phyloP scores from a whole-genome alignment of 1,140 invertebrate species.

The Drosophila auraria region DNA sequence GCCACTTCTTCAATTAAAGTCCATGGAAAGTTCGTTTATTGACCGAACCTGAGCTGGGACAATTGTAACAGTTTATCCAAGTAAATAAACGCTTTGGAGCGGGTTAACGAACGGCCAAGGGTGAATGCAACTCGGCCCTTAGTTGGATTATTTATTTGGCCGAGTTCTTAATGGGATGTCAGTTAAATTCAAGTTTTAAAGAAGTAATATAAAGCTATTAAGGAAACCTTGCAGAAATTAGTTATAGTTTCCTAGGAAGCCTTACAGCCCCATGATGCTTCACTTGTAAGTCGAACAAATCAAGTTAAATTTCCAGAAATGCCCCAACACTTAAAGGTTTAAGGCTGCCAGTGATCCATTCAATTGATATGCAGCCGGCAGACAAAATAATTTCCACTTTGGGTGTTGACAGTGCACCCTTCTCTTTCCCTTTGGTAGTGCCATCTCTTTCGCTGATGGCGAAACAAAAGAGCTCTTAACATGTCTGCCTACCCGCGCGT shows the following conservation, averaged over 20 bases:
- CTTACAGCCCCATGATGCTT: neutral
- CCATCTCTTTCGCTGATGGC: conserved; percentile 13
- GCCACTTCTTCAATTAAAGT: conserved; percentile 58
- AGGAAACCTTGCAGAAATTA: neutral
- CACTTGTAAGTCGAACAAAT: too few relatives aligned
- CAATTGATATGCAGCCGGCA: conserved; percentile 49
- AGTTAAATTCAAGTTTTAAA: neutral
- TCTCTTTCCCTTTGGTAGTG: neutral
- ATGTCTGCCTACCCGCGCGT: conserved; percentile 18
- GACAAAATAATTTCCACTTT: conserved; percentile 49
- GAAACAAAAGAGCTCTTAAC: conserved; percentile 72
- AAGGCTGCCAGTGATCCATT: conserved; percentile 2
- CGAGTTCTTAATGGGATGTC: conserved; percentile 8
- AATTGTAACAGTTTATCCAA: conserved; percentile 55
- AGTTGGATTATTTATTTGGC: conserved; percentile 32
- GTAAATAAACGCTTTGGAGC: conserved; percentile 31
- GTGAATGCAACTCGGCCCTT: conserved; percentile 12
- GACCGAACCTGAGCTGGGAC: conserved; percentile 46
- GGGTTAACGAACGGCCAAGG: conserved; percentile 40
- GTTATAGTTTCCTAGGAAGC: too few relatives aligned
- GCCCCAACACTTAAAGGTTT: neutral
- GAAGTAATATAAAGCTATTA: neutral
- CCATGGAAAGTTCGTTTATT: conserved; percentile 54
- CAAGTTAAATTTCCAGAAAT: too few relatives aligned
- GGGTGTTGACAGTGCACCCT: conserved; percentile 36